These are phyloP conservation scores for Hermetia illucens DNA, from an alignment of 1,140 invertebrate species.

Conservation along the genomic window DNA sequence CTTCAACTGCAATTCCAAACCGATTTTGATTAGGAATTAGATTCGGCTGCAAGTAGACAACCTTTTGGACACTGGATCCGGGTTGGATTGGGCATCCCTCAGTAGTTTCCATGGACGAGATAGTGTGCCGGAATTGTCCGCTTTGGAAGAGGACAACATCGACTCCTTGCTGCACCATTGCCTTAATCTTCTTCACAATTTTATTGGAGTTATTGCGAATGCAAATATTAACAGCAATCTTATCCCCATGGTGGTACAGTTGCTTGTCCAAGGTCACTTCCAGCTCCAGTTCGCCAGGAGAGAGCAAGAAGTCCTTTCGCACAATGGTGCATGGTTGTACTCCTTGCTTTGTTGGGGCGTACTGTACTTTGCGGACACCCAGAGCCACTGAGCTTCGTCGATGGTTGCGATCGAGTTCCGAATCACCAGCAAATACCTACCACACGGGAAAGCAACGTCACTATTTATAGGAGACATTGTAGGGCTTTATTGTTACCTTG, in stretches of 20 bases:
- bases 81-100: slow-evolving; percentile 75
- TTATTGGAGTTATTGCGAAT: slow-evolving; percentile 93
- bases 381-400: slow-evolving; percentile 47
- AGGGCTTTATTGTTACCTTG: too few species aligned
- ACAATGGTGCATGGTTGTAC: slow-evolving; percentile 86
- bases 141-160: slow-evolving; percentile 94
- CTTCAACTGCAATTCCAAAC: slow-evolving; percentile 82
- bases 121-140: slow-evolving; percentile 83
- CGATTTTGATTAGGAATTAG: slow-evolving; percentile 65
- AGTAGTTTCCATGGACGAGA: slow-evolving; percentile 81
- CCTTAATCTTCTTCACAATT: slow-evolving; percentile 84
- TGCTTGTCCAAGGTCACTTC: slow-evolving; percentile 92
- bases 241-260: slow-evolving; percentile 88
- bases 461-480: too few species aligned
- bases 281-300: slow-evolving; percentile 79
- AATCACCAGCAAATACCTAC: slow-evolving; percentile 59
- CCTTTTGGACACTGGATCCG: slow-evolving; percentile 76
- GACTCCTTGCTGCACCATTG: slow-evolving; percentile 80
- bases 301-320: slow-evolving; percentile 87
- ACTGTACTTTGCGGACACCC: slow-evolving; percentile 71
- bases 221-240: slow-evolving; percentile 77
- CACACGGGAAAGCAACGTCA: too few species aligned
- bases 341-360: slow-evolving; percentile 73
- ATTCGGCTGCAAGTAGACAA: slow-evolving; percentile 68
- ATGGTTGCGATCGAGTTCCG: slow-evolving; percentile 59